Conservation (phyloP, 2,888 invertebrate species). For the Cinara cedri region DNA sequence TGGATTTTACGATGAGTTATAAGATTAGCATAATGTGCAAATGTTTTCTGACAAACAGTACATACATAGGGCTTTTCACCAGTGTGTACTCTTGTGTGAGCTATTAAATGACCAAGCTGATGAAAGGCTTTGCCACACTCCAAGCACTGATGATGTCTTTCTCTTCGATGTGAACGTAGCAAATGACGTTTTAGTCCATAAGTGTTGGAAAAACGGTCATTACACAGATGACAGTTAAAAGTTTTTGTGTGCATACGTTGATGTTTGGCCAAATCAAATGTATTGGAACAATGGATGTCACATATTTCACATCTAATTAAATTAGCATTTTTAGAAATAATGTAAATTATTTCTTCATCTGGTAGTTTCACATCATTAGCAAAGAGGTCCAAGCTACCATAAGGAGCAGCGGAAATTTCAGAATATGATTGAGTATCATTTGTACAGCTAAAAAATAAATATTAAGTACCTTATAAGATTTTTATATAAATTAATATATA, state of each 20-base stretch:
- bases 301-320: constrained; percentile 24
- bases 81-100: constrained; percentile 12
- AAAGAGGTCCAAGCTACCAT: not conserved
- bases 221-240: constrained; percentile 18
- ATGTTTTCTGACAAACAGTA: constrained; percentile 26
- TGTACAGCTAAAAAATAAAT: not conserved
- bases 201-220: constrained; percentile 25
- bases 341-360: constrained; percentile 22
- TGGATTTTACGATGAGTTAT: constrained; percentile 39
- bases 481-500: not conserved
- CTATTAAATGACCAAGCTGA: constrained; percentile 8
- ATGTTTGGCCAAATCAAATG: constrained; percentile 27
- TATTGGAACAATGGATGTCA: constrained; percentile 30
- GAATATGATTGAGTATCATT: not conserved
- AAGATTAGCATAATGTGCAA: constrained; percentile 31
- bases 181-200: constrained; percentile 29
- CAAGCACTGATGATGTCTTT: constrained; percentile 12
- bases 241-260: constrained; percentile 25
- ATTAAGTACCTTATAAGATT: too few relatives aligned
- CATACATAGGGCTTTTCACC: constrained; percentile 32
- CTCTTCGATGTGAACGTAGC: constrained; percentile 24
- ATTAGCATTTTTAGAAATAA: constrained; percentile 28
- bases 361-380: not conserved
- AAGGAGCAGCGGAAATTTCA: not conserved
- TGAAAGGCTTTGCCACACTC: constrained; percentile 24